Evolutionary conservation across 2,797 vertebrate genomes (phyloP).

Genomic region (Phoxinus dragarum): DNA sequence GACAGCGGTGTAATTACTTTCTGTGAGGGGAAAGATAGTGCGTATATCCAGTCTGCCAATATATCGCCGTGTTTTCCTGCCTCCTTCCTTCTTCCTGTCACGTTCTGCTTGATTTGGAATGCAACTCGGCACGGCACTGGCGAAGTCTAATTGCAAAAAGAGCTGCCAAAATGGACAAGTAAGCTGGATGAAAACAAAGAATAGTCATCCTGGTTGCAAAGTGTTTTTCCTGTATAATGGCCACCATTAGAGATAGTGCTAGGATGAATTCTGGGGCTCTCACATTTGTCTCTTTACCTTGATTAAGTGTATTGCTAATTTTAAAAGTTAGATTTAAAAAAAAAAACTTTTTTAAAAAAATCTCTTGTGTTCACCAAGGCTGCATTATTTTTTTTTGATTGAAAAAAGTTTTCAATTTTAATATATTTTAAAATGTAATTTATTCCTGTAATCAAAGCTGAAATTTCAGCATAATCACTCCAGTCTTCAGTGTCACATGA

Average conservation of each 20-base stretch:
- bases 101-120: conserved; percentile 52
- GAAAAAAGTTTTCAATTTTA: neutral
- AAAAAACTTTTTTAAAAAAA: neutral
- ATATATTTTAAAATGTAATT: neutral
- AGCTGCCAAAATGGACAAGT: conserved; percentile 39
- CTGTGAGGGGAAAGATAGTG: conserved; percentile 50
- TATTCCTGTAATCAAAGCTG: neutral
- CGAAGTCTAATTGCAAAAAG: conserved; percentile 26
- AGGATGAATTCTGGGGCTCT: neutral
- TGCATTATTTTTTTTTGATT: neutral
- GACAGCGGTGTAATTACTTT: conserved; percentile 61
- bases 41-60: conserved; percentile 45
- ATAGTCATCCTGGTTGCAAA: conserved; percentile 3
- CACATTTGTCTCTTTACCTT: neutral
- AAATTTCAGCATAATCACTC: neutral
- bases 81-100: neutral
- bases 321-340: neutral
- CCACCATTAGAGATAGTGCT: conserved; percentile 1
- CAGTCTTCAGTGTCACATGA: neutral
- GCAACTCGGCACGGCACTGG: conserved; percentile 47
- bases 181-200: conserved; percentile 58
- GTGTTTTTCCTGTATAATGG: conserved; percentile 19
- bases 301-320: neutral
- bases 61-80: neutral
- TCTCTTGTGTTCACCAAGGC: neutral